Conservation (phyloP, 2,113 vertebrate genomes). For the Meriones unguiculatus region DNA sequence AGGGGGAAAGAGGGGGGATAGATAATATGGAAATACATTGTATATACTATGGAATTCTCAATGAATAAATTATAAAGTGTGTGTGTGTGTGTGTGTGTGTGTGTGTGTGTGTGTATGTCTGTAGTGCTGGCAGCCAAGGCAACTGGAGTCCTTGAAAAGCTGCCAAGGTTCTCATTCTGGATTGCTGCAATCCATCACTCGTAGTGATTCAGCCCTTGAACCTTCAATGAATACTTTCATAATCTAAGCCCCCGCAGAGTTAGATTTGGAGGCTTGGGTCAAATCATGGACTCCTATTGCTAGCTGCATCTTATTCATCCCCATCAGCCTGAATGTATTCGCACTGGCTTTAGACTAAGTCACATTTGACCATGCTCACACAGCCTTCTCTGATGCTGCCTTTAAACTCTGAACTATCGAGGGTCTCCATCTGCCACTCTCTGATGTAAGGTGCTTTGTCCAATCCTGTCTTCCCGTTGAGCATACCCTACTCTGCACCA, state of each 20-base stretch:
- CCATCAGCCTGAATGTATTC: background rate
- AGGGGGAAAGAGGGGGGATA: background rate
- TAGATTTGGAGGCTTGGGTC: background rate
- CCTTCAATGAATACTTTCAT: background rate
- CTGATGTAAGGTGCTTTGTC: background rate
- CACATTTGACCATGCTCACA: background rate
- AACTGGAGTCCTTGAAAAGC: background rate
- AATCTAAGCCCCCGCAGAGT: background rate
- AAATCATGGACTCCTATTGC: background rate
- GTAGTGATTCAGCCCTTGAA: background rate
- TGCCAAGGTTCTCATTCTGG: background rate
- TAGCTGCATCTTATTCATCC: background rate
- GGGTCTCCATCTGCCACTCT: background rate
- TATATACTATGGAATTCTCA: background rate
- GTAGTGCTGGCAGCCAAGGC: background rate
- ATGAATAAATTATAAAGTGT: background rate
- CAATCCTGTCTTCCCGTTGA: background rate
- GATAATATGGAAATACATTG: background rate
- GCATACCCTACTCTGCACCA: accelerated
- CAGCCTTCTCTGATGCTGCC: background rate
- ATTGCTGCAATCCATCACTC: background rate
- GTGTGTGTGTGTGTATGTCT: background rate
- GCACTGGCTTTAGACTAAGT: background rate
- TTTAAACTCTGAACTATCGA: background rate
- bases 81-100: background rate